Conservation (phyloP, 1,140 invertebrate genomes). For the Drosophila cardini region DNA sequence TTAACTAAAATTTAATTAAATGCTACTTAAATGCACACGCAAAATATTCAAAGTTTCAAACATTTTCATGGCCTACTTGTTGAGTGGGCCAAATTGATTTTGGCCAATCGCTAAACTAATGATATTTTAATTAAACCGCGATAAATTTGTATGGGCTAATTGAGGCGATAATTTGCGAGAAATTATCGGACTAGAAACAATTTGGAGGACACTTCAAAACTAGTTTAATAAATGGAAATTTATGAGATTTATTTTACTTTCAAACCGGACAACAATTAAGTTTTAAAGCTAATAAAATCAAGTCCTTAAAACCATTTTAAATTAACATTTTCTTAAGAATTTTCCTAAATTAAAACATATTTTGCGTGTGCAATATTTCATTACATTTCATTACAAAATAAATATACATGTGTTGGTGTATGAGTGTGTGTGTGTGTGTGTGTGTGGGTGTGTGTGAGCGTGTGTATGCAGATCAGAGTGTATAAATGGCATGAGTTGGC, state of each 20-base stretch:
- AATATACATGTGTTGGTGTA: not conserved
- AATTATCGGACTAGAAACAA: not conserved
- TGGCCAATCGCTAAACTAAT: slow-evolving; percentile 61
- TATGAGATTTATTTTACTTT: no score
- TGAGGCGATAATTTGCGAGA: slow-evolving; percentile 49
- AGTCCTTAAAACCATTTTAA: no score
- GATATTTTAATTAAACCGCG: slow-evolving; percentile 58
- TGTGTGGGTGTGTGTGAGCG: slow-evolving; percentile 8
- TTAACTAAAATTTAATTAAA: slow-evolving; percentile 26
- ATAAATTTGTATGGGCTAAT: slow-evolving; percentile 51
- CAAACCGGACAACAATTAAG: no score
- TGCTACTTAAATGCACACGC: slow-evolving; percentile 54
- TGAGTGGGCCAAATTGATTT: slow-evolving; percentile 64
- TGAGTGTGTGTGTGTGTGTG: not conserved
- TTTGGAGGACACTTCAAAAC: not conserved
- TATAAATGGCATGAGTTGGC: slow-evolving; percentile 38
- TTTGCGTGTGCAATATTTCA: slow-evolving; percentile 17
- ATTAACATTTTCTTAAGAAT: not conserved
- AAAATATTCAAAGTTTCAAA: slow-evolving; percentile 40
- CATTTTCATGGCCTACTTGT: slow-evolving; percentile 56
- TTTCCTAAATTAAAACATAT: slow-evolving; percentile 5
- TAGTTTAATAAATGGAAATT: not conserved
- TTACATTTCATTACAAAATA: not conserved
- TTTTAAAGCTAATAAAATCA: no score
- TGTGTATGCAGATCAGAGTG: slow-evolving; percentile 5